Base-by-base conservation (phyloP, 2,888 invertebrate species). In the Meghimatium bilineatum region DNA sequence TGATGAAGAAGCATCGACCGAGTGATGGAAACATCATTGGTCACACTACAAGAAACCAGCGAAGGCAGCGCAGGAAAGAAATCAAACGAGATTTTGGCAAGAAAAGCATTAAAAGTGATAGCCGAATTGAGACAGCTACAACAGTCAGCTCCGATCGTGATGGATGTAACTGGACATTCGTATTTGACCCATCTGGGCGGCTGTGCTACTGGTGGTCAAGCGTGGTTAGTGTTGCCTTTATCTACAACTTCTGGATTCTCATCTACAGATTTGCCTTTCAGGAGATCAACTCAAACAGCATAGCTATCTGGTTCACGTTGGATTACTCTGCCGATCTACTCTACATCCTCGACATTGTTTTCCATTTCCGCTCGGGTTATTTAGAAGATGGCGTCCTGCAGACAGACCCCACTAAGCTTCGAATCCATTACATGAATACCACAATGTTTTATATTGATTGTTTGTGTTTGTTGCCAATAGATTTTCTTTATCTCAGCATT, bases 191-290 rank as follows among this genome's bases (percentile, higher is more conserved):
- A 38, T 98, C 99, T 89, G 99, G 99, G 88, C 96, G 98, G 80
- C 95, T 99, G 67, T 92, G 93, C 67, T 93, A 94, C 88, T 94
- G 93, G 93, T 94, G 93, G 94, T 93, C 93, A 49, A 90, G 92
- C 14, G 90, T 93, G 34, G 93, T 93, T 81, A 93, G 93, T 87
- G 87, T 93, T 67, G 93, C 93, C 60, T 93, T 93, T 84, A 88
- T 93, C 6, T 93, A 93, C 89, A 93, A 93, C 87, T 93, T 93
- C 85, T 93, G 93, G 93, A 91, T 92, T 26, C 97, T 99, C 95
- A 98, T 98, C 94, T 99, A 98, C 95, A 96, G 99, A 94, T 99
- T 98, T 95, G 98, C 99, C 95, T 99, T 99, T 94, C 97, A 98
- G 95, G 99, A 99, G 95, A 98, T 98, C 92, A 97, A 91, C 88